These are phyloP conservation scores for Phthorimaea operculella DNA, from an alignment of 1,140 invertebrate species.

Conservation along the genomic window DNA sequence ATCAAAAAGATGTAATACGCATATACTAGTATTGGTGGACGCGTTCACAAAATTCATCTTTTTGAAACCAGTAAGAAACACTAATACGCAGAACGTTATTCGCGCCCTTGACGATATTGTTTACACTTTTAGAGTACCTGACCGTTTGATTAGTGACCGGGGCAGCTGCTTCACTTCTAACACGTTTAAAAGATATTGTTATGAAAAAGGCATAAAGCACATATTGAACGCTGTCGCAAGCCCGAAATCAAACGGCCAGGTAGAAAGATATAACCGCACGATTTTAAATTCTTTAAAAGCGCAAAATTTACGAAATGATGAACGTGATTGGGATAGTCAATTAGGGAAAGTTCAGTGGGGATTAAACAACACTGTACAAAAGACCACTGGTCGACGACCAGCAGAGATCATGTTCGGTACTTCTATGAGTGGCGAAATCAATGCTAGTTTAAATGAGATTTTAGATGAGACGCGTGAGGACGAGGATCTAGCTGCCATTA, in stretches of 20 bases:
- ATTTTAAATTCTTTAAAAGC: slow-evolving; percentile 5
- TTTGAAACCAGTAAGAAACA: slow-evolving; percentile 6
- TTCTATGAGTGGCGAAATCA: no score
- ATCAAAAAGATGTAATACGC: neutral
- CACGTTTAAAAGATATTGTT: slow-evolving; percentile 3
- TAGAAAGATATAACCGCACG: slow-evolving; percentile 8
- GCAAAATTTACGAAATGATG: slow-evolving; percentile 3
- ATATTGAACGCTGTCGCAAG: neutral
- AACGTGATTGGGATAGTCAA: neutral
- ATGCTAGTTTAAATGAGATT: no score
- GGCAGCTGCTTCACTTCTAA: slow-evolving; percentile 2
- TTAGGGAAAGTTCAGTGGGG: slow-evolving; percentile 2
- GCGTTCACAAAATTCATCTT: slow-evolving; percentile 9
- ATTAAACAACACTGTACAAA: slow-evolving; percentile 3
- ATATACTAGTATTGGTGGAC: slow-evolving; percentile 3
- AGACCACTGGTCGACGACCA: neutral
- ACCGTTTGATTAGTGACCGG: neutral
- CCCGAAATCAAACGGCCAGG: slow-evolving; percentile 4
- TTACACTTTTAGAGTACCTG: slow-evolving; percentile 3
- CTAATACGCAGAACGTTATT: slow-evolving; percentile 3
- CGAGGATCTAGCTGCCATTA: no score
- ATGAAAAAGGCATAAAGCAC: slow-evolving; percentile 4
- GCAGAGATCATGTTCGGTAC: no score
- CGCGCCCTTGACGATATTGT: neutral
- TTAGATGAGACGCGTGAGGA: no score